Base-by-base conservation (phyloP, 2,113 vertebrate species). In the Ardeotis arabs region DNA sequence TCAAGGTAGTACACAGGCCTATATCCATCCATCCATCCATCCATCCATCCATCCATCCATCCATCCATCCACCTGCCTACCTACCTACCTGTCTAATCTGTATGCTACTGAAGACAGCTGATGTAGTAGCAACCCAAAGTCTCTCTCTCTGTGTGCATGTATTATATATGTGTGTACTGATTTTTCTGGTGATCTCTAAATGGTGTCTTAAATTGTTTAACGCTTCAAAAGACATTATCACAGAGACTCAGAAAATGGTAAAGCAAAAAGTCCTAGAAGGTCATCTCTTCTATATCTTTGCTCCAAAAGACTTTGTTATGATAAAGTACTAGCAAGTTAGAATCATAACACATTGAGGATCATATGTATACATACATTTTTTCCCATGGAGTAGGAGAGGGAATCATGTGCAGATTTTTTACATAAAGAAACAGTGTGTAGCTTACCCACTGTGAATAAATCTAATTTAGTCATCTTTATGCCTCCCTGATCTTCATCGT, bases 381-480 rank as follows among this genome's bases (percentile, higher is more conserved):
- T 96, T 96, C 94, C 93, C 96, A 96, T 91, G 94, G 70, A 93
- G 21, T 62, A 94, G 90, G 35, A 78, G 63, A 89, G 77, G 80
- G 84, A 95, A 93, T 96, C 62, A 14, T 84, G 90, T 96, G 89
- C 96, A 97, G 95, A 97, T 96, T 97, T 98, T 97, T 97, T 95
- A 95, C 96, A 98, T 97, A 97, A 98, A 97, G 95, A 96, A 97
- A 90, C 95, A 96, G 88, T 92, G 59, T 95, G 72, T 85, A 93
- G 94, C 96, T 94, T 94, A 96, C 95, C 94, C 97, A 95, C 94
- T 97, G 97, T 97, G 97, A 97, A 97, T 97, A 98, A 97, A 98
- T 98, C 97, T 96, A 98, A 98, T 97, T 98, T 97, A 97, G 89
- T 83, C 39, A 58, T 97, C 97, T 98, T 96, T 97, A 94, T 96